A percentile compares a stretch with the other conserved stretches of the same genome.
Evolutionary conservation across 1,140 invertebrate species (phyloP).

Genomic region (Heliothis subflexa): DNA sequence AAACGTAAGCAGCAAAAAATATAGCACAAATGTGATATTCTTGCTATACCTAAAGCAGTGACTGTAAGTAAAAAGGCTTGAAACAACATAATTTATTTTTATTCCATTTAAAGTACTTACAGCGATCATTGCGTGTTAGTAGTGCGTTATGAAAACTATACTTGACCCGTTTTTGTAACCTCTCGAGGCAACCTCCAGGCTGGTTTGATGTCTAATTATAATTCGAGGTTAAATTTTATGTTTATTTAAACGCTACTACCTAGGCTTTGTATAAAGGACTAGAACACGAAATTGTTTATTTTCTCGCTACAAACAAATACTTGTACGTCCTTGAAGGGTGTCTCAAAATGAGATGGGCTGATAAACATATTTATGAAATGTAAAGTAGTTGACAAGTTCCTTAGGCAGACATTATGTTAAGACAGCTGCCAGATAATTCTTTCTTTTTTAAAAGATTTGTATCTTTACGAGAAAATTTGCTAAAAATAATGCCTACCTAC

Average conservation of each 20-base stretch:
- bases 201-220: constrained; percentile 52
- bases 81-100: constrained; percentile 40
- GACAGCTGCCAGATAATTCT: too few relatives aligned
- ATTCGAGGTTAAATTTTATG: constrained; percentile 47
- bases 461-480: too few relatives aligned
- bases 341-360: not conserved
- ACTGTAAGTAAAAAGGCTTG: not conserved
- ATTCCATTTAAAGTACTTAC: constrained; percentile 30
- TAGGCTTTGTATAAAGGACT: not conserved
- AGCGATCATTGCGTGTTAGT: constrained; percentile 50
- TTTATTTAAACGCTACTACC: constrained; percentile 46
- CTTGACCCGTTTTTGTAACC: constrained; percentile 57
- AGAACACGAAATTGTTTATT: not conserved
- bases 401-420: not conserved
- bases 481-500: too few relatives aligned
- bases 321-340: not conserved
- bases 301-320: not conserved
- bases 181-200: constrained; percentile 48
- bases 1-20: constrained; percentile 3
- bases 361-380: not conserved
- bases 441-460: too few relatives aligned
- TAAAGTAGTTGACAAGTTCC: not conserved
- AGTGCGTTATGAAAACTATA: constrained; percentile 59
- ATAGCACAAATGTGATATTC: not conserved
- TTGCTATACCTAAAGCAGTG: constrained; percentile 9